Conservation (phyloP, 2,888 invertebrate species). For the Acleris emargana region DNA sequence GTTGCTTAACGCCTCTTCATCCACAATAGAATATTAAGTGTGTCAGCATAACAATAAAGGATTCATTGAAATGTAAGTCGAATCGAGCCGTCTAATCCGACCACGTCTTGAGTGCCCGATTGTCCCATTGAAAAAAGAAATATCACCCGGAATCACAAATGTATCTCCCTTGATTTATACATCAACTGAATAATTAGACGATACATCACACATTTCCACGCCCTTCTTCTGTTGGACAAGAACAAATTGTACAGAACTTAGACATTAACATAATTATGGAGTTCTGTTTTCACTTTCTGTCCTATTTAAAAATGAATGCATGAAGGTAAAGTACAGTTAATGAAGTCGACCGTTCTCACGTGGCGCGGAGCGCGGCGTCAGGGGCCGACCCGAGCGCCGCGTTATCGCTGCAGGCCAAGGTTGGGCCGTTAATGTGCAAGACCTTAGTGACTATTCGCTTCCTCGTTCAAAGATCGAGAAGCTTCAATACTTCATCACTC, state of each 20-base stretch:
- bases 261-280: slow-evolving; percentile 69
- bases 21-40: slow-evolving; percentile 51
- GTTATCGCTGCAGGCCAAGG: slow-evolving; percentile 33
- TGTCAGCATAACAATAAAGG: slow-evolving; percentile 50
- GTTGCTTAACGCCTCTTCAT: slow-evolving; percentile 41
- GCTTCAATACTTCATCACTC: not conserved
- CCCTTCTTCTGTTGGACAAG: slow-evolving; percentile 51
- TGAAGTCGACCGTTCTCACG: slow-evolving; percentile 38
- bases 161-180: slow-evolving; percentile 64
- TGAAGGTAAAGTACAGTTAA: slow-evolving; percentile 35
- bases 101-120: slow-evolving; percentile 66
- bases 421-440: slow-evolving; percentile 8
- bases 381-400: slow-evolving; percentile 9
- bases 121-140: slow-evolving; percentile 58
- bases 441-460: slow-evolving; percentile 7
- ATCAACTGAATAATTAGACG: slow-evolving; percentile 51
- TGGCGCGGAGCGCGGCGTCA: slow-evolving; percentile 3
- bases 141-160: slow-evolving; percentile 62
- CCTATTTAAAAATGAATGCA: slow-evolving; percentile 32
- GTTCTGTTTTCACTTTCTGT: slow-evolving; percentile 37
- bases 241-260: slow-evolving; percentile 46
- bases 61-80: slow-evolving; percentile 65
- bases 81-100: slow-evolving; percentile 71
- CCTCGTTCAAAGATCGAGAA: slow-evolving; percentile 18
- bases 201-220: slow-evolving; percentile 59